Evolutionary conservation across 2,113 vertebrate species (phyloP), one percentile per base, ranked within the genome.

Genomic region (Chaetodon trifascialis): DNA sequence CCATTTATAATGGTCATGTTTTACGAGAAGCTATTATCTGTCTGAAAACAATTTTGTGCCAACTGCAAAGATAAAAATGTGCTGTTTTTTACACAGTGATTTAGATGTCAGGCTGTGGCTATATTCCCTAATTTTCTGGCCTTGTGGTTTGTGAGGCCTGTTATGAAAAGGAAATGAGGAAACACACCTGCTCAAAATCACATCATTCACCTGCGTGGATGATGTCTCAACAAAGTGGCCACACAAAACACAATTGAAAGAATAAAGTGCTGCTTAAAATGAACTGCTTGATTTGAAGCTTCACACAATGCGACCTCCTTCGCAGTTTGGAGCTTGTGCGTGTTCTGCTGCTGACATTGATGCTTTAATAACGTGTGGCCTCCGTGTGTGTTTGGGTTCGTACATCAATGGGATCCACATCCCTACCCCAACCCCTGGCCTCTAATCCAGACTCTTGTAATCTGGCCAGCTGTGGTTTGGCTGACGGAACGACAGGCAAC

Each of bases 361-460:
- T 71, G 46, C 64, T 88, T 84, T 82, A 71, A 82, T 83, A 40
- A 79, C 58, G 60, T 72, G 69, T 55, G 59, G 59, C 55, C 36
- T 75, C 51, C 3, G 40, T 1, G 8, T 84, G 56, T 72, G 73
- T 75, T 66, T 58, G 38, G 49, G 72, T 54, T 79, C 60, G 67
- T 54, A 60, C 72, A 83, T 87, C 81, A 84, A 59, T 85, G 25
- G 15, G 64, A 84, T 87, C 78, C 80, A 79, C 78, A 73, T 87
- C 83, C 78, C 76, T 40, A 38, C 68, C 38, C 63, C 75, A 60
- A 64, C 21, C 60, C 38, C 54, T 44, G 88, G 84, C 88, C 88
- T 91, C 60, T 92, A 91, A 92, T 92, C 84, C 83, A 86, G 70
- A 74, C 52, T 72, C 86, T 82, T 86, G 86, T 88, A 88, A 89